Conservation (phyloP, 2,797 vertebrate species). For the Macroramphosus scolopax region DNA sequence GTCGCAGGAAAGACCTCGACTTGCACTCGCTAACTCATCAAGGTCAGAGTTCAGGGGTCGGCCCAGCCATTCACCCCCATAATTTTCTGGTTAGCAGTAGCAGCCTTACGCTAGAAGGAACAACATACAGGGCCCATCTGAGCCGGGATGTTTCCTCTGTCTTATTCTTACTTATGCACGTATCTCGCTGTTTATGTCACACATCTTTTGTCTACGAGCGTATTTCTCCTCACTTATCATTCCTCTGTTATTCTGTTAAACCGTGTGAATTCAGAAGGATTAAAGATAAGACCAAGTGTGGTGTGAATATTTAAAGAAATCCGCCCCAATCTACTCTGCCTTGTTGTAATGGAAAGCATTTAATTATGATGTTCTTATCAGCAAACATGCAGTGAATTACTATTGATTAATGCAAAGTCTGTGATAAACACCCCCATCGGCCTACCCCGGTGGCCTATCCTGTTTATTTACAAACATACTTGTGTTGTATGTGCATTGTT, state of each 20-base stretch:
- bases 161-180: not conserved
- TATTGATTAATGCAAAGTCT: slow-evolving; percentile 54
- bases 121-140: not conserved
- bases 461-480: slow-evolving; percentile 52
- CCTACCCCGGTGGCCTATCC: slow-evolving; percentile 22
- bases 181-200: not conserved
- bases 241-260: slow-evolving; percentile 1
- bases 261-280: not conserved
- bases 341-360: slow-evolving; percentile 32
- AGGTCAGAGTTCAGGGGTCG: slow-evolving; percentile 66
- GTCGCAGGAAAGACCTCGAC: slow-evolving; percentile 86
- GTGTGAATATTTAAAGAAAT: slow-evolving; percentile 20
- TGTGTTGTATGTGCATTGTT: slow-evolving; percentile 37
- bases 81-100: not conserved
- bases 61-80: not conserved
- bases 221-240: not conserved
- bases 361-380: slow-evolving; percentile 49
- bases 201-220: not conserved
- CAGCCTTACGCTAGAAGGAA: not conserved
- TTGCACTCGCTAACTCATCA: slow-evolving; percentile 86
- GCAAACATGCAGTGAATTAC: slow-evolving; percentile 39
- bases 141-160: not conserved
- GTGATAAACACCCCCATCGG: slow-evolving; percentile 36
- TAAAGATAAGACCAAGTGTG: not conserved
- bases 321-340: slow-evolving; percentile 1